Percentiles rank a stretch among this genome's conserved stretches.
These are phyloP conservation scores for Taenioides sp. DNA, from an alignment of 2,797 vertebrate species.

Conservation along the genomic window DNA sequence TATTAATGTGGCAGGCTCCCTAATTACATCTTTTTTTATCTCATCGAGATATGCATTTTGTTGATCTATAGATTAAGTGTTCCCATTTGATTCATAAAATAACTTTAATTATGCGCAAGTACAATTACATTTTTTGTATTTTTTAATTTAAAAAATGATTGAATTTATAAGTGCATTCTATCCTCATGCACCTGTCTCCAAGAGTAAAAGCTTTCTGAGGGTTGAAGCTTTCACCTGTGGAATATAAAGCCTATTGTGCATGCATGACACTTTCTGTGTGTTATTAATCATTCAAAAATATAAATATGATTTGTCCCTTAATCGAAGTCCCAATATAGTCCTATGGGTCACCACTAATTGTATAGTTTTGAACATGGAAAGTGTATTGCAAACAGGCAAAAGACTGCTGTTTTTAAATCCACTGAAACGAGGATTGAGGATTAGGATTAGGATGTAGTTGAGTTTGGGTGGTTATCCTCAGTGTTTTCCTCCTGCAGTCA, in stretches of 20 bases:
- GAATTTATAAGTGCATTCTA: too few species aligned
- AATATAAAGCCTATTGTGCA: too few species aligned
- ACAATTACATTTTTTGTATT: background rate
- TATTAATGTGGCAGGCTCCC: background rate
- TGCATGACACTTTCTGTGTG: background rate
- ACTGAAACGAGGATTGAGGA: slow-evolving; percentile 2
- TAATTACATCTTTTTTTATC: slow-evolving; percentile 1
- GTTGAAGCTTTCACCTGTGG: too few species aligned
- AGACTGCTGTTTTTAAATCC: slow-evolving; percentile 14
- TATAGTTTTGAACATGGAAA: background rate
- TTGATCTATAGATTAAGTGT: background rate
- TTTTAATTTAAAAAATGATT: too few species aligned
- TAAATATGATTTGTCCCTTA: background rate
- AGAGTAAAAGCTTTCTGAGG: too few species aligned
- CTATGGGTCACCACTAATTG: background rate
- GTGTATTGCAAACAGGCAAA: slow-evolving; percentile 2
- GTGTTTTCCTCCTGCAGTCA: background rate
- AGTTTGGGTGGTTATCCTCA: slow-evolving; percentile 10
- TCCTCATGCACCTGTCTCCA: too few species aligned
- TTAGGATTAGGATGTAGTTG: slow-evolving; percentile 10
- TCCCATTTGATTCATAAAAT: background rate
- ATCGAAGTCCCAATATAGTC: background rate
- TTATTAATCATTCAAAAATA: background rate
- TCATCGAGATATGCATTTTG: background rate
- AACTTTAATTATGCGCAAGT: background rate